Evolutionary conservation across 2,113 vertebrate genomes (phyloP).

Genomic region (Erythrocercus mccallii): DNA sequence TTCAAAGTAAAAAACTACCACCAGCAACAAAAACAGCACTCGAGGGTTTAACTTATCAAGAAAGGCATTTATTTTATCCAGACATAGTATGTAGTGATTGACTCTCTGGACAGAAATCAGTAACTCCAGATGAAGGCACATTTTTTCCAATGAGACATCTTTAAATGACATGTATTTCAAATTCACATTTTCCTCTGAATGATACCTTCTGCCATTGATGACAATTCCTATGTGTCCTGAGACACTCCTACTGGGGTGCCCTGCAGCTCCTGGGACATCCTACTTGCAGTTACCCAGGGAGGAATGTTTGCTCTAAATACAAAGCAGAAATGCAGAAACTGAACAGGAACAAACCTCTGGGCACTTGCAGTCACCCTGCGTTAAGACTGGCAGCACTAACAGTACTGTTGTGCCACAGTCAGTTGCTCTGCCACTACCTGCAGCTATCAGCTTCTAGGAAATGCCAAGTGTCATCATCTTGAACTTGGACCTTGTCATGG

Average conservation of each 20-base stretch:
- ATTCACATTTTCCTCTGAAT: background rate
- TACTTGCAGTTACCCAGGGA: background rate
- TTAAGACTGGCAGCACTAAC: background rate
- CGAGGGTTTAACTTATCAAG: background rate
- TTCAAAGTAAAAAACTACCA: background rate
- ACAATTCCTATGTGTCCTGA: background rate
- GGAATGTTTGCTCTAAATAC: background rate
- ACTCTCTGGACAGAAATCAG: background rate
- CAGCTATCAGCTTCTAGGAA: background rate
- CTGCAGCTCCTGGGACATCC: background rate
- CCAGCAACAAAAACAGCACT: background rate
- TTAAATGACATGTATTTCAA: background rate
- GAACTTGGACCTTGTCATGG: background rate
- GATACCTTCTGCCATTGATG: background rate
- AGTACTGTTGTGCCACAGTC: background rate
- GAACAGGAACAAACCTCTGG: background rate
- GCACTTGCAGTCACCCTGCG: background rate
- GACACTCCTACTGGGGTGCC: background rate
- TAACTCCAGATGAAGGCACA: background rate
- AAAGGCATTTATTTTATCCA: background rate
- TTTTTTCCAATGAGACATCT: background rate
- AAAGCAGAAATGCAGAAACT: background rate
- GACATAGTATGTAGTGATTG: background rate
- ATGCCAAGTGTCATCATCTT: background rate
- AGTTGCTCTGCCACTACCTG: background rate